These are phyloP conservation scores for Automeris io DNA, from an alignment of 2,888 invertebrate species.

Conservation along the genomic window DNA sequence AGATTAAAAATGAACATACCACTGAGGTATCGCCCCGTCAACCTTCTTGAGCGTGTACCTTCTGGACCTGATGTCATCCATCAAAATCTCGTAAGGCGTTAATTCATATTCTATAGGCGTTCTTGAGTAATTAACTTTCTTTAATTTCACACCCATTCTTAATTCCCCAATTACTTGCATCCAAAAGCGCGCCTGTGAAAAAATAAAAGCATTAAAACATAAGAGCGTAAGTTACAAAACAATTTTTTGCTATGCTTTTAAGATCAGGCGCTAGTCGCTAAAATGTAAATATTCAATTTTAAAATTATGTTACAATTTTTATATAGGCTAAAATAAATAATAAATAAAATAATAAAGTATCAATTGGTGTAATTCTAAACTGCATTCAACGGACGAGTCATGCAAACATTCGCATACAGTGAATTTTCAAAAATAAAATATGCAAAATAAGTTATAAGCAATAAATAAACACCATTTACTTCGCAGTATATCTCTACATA, in stretches of 20 bases:
- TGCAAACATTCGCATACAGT: no score
- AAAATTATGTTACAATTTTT: no score
- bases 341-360: no score
- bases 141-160: slow-evolving; percentile 93
- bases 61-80: slow-evolving; percentile 95
- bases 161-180: slow-evolving; percentile 96
- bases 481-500: slow-evolving; percentile 66
- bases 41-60: slow-evolving; percentile 93
- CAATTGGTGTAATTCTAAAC: no score
- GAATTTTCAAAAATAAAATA: no score
- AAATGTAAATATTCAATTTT: no score
- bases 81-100: slow-evolving; percentile 96
- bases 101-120: slow-evolving; percentile 93
- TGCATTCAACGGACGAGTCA: no score
- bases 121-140: slow-evolving; percentile 87
- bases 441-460: slow-evolving; percentile 5
- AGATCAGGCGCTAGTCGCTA: neutral
- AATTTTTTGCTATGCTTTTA: neutral
- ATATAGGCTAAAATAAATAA: no score
- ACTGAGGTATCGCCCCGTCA: slow-evolving; percentile 85
- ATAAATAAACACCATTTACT: slow-evolving; percentile 9
- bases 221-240: no score
- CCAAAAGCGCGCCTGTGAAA: slow-evolving; percentile 92
- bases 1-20: slow-evolving; percentile 40
- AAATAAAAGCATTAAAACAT: no score